Evolutionary conservation across 2,113 vertebrate genomes (phyloP), one percentile per base, ranked within the genome.

Genomic region (Chroicocephalus ridibundus): DNA sequence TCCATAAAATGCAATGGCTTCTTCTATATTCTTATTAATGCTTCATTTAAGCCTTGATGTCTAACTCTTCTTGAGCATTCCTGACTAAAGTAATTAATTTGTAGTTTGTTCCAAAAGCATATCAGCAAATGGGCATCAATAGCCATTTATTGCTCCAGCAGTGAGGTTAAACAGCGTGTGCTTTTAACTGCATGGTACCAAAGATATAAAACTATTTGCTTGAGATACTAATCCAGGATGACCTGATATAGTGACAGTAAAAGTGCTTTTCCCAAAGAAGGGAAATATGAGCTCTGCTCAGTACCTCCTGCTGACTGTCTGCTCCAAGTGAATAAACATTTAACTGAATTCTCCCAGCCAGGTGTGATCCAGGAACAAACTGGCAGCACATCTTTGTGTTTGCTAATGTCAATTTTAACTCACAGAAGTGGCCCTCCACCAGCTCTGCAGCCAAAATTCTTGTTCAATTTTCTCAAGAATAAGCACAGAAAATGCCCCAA

Each of bases 1-100:
- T 97, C 64, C 69, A 95, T 94, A 97, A 93, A 97, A 88, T 96
- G 87, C 80, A 94, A 29, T 83, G 58, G 87, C 74, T 82, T 96
- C 92, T 96, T 76, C 49, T 93, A 38, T 96, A 71, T 94, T 95
- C 77, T 96, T 98, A 95, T 91, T 97, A 76, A 96, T 95, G 90
- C 75, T 96, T 97, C 88, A 93, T 90, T 97, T 97, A 97, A 93
- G 94, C 78, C 55, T 93, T 87, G 57, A 85, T 72, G 34, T 80
- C 38, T 49, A 95, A 75, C 88, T 65, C 79, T 91, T 92, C 52
- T 62, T 82, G 27, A 95, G 86, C 51, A 42, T 81, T 85, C 71
- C 4, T 34, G 42, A 78, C 51, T 81, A 51, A 58, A 64, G 61
- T 87, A 94, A 88, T 92, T 93, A 89, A 93, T 85, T 92, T 86